Conservation (phyloP, 2,113 vertebrate genomes). For the Tonatia bakeri region DNA sequence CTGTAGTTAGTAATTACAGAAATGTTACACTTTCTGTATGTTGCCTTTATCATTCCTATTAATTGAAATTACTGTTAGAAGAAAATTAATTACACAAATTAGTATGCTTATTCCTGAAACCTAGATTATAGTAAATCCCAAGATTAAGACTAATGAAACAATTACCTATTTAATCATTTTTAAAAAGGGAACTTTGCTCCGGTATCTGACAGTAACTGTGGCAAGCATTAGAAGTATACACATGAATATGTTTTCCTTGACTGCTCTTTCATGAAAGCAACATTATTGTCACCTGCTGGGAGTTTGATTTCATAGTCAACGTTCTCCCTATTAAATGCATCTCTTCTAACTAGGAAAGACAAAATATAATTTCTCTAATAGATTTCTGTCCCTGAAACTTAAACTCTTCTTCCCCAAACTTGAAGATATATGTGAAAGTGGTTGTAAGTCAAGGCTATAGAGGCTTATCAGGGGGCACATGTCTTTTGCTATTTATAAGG, state of each 20-base stretch:
- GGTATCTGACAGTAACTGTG: constrained; percentile 54
- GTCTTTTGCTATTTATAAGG: neutral
- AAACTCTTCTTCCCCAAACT: constrained; percentile 15
- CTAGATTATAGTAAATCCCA: constrained; percentile 51
- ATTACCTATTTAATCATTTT: constrained; percentile 74
- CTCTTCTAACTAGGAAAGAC: neutral
- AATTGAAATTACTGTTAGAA: constrained; percentile 58
- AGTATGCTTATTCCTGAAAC: constrained; percentile 54
- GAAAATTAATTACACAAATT: constrained; percentile 55
- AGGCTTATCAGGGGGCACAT: neutral
- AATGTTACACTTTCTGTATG: constrained; percentile 49
- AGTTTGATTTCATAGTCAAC: constrained; percentile 46
- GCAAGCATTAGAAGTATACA: constrained; percentile 46
- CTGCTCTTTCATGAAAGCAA: constrained; percentile 66
- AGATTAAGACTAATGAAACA: constrained; percentile 73
- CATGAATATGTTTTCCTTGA: constrained; percentile 63
- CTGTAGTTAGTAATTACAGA: constrained; percentile 44
- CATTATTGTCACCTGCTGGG: constrained; percentile 59
- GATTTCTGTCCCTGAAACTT: neutral
- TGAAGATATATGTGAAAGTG: neutral
- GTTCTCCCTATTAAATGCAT: constrained; percentile 1
- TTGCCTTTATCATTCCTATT: constrained; percentile 69
- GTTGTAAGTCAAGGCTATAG: neutral
- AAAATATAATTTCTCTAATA: neutral
- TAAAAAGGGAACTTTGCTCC: constrained; percentile 62